Evolutionary conservation across 92 coral and sea anemone species (phyloP).

Genomic region (Palythoa caribaeorum): DNA sequence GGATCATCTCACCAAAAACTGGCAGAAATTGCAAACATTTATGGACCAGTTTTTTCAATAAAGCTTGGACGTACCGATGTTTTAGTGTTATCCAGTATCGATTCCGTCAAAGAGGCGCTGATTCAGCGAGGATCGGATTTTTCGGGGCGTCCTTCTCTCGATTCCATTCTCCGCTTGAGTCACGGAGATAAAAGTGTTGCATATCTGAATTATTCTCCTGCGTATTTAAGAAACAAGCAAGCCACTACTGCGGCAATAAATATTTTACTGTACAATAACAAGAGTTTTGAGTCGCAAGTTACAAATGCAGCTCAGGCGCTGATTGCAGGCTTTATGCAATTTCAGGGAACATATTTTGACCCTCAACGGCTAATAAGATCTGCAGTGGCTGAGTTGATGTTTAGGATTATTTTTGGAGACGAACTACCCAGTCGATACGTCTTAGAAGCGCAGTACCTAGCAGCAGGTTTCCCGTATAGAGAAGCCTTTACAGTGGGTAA

Average conservation of each 20-base stretch:
- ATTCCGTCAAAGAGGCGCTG: slow-evolving; percentile 64
- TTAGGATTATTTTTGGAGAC: slow-evolving; percentile 33
- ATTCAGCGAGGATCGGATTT: slow-evolving; percentile 60
- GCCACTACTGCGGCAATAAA: slow-evolving; percentile 47
- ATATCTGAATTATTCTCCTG: slow-evolving; percentile 37
- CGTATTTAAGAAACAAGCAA: slow-evolving; percentile 52
- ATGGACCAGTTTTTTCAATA: slow-evolving; percentile 64
- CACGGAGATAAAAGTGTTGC: slow-evolving; percentile 26
- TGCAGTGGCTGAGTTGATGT: slow-evolving; percentile 42
- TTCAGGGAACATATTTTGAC: slow-evolving; percentile 24
- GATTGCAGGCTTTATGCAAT: not conserved
- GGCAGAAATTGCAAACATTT: slow-evolving; percentile 52
- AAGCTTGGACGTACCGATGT: slow-evolving; percentile 55
- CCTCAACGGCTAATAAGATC: slow-evolving; percentile 26
- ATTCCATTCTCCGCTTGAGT: slow-evolving; percentile 52
- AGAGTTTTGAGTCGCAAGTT: slow-evolving; percentile 36
- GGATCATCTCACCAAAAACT: slow-evolving; percentile 55
- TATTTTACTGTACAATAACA: slow-evolving; percentile 8
- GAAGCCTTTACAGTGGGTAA: slow-evolving; percentile 33
- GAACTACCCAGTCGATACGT: slow-evolving; percentile 21
- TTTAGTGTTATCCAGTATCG: slow-evolving; percentile 52
- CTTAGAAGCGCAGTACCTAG: slow-evolving; percentile 25
- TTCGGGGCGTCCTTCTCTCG: slow-evolving; percentile 67
- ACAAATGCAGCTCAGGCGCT: slow-evolving; percentile 15
- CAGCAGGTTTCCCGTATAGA: not conserved